Evolutionary conservation across 2,113 vertebrate genomes (phyloP).

Genomic region (Notechis scutatus): DNA sequence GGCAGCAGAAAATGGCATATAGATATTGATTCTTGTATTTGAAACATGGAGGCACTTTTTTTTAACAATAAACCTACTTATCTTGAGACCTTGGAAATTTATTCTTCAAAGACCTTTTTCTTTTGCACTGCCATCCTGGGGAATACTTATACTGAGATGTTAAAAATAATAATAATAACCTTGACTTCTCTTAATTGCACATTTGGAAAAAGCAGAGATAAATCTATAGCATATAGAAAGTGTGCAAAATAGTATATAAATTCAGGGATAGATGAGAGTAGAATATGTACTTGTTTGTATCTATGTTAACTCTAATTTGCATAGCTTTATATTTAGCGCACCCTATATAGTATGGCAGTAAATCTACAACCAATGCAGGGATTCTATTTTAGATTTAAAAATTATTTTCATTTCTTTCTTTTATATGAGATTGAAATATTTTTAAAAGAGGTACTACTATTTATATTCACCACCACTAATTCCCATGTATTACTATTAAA

Average conservation of each 20-base stretch:
- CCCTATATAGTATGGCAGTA: slow-evolving; percentile 39
- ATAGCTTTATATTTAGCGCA: slow-evolving; percentile 25
- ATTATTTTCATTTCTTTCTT: slow-evolving; percentile 30
- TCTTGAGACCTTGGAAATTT: neutral
- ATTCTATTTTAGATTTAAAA: slow-evolving; percentile 37
- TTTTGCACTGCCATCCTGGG: neutral
- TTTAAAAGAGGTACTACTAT: slow-evolving; percentile 43
- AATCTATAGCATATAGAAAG: neutral
- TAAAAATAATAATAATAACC: too few species aligned
- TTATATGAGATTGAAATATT: slow-evolving; percentile 22
- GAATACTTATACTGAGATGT: neutral
- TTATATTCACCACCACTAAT: slow-evolving; percentile 53
- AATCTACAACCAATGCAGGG: slow-evolving; percentile 20
- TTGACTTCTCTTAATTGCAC: neutral
- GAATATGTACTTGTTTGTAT: neutral
- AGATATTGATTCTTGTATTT: neutral
- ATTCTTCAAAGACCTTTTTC: neutral
- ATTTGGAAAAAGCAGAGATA: neutral
- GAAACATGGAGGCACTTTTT: neutral
- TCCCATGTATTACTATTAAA: slow-evolving; percentile 51
- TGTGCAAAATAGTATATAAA: neutral
- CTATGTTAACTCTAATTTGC: neutral
- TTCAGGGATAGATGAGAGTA: neutral
- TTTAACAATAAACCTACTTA: neutral
- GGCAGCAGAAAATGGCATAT: neutral